Conservation (phyloP, 2,113 vertebrate species). For the Oryzias celebensis region DNA sequence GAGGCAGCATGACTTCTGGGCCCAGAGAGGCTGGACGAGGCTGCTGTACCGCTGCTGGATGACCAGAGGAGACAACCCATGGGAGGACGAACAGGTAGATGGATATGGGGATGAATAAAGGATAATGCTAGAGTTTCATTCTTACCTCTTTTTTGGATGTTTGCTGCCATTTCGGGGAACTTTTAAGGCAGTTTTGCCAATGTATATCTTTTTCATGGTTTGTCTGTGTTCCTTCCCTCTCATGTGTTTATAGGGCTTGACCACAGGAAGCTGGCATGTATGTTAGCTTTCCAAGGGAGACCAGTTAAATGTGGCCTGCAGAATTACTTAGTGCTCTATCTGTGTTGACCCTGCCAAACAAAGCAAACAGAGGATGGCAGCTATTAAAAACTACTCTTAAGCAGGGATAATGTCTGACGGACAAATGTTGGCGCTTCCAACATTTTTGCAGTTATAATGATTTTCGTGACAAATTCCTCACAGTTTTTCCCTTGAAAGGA, state of each 20-base stretch:
- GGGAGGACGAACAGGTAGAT: constrained; percentile 60
- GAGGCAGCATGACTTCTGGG: constrained; percentile 53
- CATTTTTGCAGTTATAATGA: constrained; percentile 14
- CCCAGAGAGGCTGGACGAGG: constrained; percentile 41
- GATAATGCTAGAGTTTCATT: constrained; percentile 35
- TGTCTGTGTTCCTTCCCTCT: constrained; percentile 74
- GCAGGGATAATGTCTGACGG: not conserved
- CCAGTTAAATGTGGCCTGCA: constrained; percentile 58
- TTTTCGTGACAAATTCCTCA: constrained; percentile 5
- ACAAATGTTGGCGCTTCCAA: constrained; percentile 5
- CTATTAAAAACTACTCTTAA: constrained; percentile 46
- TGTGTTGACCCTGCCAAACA: constrained; percentile 75
- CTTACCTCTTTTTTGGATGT: constrained; percentile 83
- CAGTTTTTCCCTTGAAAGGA: constrained; percentile 4
- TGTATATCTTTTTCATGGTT: constrained; percentile 85
- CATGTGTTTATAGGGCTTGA: constrained; percentile 70
- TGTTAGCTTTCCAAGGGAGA: constrained; percentile 49
- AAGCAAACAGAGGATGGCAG: constrained; percentile 65
- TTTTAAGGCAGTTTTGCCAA: constrained; percentile 82
- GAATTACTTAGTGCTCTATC: constrained; percentile 60
- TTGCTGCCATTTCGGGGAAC: constrained; percentile 79
- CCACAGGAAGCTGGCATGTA: constrained; percentile 53
- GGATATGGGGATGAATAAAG: constrained; percentile 45
- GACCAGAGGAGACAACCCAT: constrained; percentile 53
- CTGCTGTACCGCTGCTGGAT: constrained; percentile 36